These are phyloP conservation scores for Prinia subflava DNA, from an alignment of 2,113 vertebrate species.

Conservation along the genomic window DNA sequence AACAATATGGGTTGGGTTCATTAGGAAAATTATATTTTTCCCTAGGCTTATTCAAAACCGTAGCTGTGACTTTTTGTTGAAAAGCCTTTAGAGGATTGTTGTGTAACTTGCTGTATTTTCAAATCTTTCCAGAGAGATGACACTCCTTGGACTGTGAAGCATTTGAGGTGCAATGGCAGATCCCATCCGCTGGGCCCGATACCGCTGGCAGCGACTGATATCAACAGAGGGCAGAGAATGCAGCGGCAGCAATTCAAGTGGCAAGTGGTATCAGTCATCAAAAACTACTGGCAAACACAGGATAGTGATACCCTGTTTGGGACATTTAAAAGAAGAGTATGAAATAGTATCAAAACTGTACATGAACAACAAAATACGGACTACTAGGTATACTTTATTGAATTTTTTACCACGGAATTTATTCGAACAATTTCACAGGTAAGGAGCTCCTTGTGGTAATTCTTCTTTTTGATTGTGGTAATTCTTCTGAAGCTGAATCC, in stretches of 20 bases:
- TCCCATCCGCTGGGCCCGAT: slow-evolving; percentile 75
- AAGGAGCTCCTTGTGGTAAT: not conserved
- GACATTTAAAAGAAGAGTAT: slow-evolving; percentile 79
- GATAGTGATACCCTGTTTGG: slow-evolving; percentile 77
- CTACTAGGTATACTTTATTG: slow-evolving; percentile 89
- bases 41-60: not conserved
- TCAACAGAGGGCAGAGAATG: slow-evolving; percentile 17
- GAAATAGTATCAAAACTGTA: slow-evolving; percentile 77
- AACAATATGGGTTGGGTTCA: not conserved
- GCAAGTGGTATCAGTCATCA: not conserved
- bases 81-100: not conserved
- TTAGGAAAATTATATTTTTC: not conserved
- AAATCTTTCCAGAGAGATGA: not conserved
- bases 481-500: not conserved
- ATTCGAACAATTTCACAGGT: slow-evolving; percentile 98
- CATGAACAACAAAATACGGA: slow-evolving; percentile 86
- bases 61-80: not conserved
- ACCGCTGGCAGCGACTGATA: slow-evolving; percentile 71
- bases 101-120: not conserved
- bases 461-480: not conserved
- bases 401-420: slow-evolving; percentile 95
- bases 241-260: slow-evolving; percentile 15
- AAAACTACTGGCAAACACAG: slow-evolving; percentile 74
- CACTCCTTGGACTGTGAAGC: not conserved
- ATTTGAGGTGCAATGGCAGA: slow-evolving; percentile 61